phyloP scores from a whole-genome alignment of 2,797 vertebrate species.

The Epinephelus coioides region DNA sequence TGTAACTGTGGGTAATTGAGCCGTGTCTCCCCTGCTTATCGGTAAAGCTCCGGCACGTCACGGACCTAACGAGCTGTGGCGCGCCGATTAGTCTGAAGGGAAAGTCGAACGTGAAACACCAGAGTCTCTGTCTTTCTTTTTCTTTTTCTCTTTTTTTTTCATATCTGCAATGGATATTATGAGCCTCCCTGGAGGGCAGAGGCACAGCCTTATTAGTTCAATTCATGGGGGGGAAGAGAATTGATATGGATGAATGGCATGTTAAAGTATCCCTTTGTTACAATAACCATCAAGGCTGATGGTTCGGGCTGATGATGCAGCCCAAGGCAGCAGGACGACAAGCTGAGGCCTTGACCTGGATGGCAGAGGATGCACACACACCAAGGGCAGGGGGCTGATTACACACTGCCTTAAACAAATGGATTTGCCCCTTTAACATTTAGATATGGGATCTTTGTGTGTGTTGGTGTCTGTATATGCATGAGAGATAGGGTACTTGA shows the following conservation, averaged over 20 bases:
- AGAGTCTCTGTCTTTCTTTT: conserved; percentile 76
- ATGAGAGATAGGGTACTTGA: conserved; percentile 41
- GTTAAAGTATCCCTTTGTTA: conserved; percentile 85
- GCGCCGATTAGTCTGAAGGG: conserved; percentile 86
- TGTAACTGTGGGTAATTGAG: conserved; percentile 87
- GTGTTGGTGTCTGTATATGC: conserved; percentile 12
- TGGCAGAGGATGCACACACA: conserved; percentile 72
- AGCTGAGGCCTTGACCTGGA: conserved; percentile 79
- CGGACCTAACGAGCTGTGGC: conserved; percentile 86
- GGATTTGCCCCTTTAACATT: conserved; percentile 76
- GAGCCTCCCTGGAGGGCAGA: conserved; percentile 84
- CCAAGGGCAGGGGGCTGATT: conserved; percentile 76
- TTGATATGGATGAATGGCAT: conserved; percentile 83
- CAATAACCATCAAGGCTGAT: conserved; percentile 84
- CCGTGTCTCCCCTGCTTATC: conserved; percentile 86
- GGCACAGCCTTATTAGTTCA: conserved; percentile 86
- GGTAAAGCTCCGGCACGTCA: conserved; percentile 85
- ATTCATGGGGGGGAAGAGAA: conserved; percentile 82
- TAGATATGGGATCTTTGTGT: conserved; percentile 62
- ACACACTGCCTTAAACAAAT: conserved; percentile 81
- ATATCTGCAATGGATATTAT: conserved; percentile 85
- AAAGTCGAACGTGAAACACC: conserved; percentile 84
- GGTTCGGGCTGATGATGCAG: conserved; percentile 80
- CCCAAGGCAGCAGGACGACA: conserved; percentile 79
- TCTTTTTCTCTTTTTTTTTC: conserved; percentile 65